Base-by-base conservation (phyloP, 2,113 vertebrate genomes). In the Picathartes gymnocephalus region DNA sequence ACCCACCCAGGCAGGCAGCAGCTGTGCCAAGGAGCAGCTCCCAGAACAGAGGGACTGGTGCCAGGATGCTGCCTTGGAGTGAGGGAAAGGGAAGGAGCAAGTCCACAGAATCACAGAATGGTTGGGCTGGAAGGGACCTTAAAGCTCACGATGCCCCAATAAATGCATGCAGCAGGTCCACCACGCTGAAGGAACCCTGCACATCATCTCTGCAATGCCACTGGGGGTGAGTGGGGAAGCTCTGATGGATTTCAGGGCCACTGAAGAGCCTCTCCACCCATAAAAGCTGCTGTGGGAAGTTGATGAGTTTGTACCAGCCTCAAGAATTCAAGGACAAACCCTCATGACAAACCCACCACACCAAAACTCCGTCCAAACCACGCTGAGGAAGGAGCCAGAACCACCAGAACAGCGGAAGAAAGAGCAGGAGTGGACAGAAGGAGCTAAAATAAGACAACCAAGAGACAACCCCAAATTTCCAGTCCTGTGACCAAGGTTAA, bases 101-200 rank as follows among this genome's bases (percentile, higher is more conserved):
- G 4, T 15, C 42, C 58, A 42, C 0, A 8, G 4, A 35, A 50
- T 28, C 31, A 12, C 31, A 50, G 57, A 10, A 16, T 15, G 31
- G 10, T 2, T 53, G 28, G 25, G 35, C 4, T 72, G 50, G 58
- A 42, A 42, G 25, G 48, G 57, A 22, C 11, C 11, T 57, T 22
- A 17, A 10, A 7, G 23, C 0, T 27, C 3, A 0, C 3, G 37
- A 15, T 31, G 19, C 5, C n/a, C 56, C 1, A 0, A 5, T 3
- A 44, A 91, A 57, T 2, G 51, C 5, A 27, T 1, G 12, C 40
- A 70, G 60, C 82, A 51, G 47, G 13, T 27, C 24, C 51, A 2
- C 21, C 21, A 7, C 0, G 4, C 65, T 44, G 35, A 28, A 35
- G 61, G 27, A 65, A 31, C 1, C 11, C 42, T 65, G 65, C 24